Base-by-base conservation (phyloP, 2,797 vertebrate genomes). In the Enteromius fasciolatus region DNA sequence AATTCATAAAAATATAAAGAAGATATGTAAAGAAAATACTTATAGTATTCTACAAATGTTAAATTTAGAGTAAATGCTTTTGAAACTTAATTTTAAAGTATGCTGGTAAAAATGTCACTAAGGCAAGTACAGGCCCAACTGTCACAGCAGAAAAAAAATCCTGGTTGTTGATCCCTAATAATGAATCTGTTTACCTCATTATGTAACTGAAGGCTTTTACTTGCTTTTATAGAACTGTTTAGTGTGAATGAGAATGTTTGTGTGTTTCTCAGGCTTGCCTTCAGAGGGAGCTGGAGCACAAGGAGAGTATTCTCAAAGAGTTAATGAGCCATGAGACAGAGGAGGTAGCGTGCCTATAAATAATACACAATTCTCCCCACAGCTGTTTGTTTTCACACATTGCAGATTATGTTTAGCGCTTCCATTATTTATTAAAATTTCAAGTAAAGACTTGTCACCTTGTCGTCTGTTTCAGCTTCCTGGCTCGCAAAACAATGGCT, bases 261-360 rank as follows among this genome's bases (percentile, higher is more conserved):
- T 81, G 5, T 75, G 23, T 76, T 78, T 84, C 50, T 10, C 89
- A 98, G 97, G 93, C 89, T 90, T 95, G 96, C 84, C 87, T 97
- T 82, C 95, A 97, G 89, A 90, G 91, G 87, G 95, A 97, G 86
- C 88, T 98, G 83, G 96, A 97, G 74, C 95, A 95, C 87, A 97
- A 94, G 89, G 95, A 94, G 74, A 92, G 90, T 54, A 85, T 95
- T 59, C 86, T 97, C 80, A 94, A 97, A 88, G 96, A 95, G 85
- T 91, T 96, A 69, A 93, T 94, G 92, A 95, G 92, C 79, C 93
- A 92, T 88, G 96, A 96, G 33, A 88, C 92, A 12, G 94, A 96
- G 31, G 95, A 98, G 96, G 97, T 99, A 87, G 31, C 28, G 41
- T 20, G 0, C 20, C 2, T 77, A 15, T 44, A 33, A 63, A 8